Percentiles rank a stretch among this genome's conserved stretches.
phyloP scores from a whole-genome alignment of 2,113 vertebrate genomes.

The Tonatia bakeri region DNA sequence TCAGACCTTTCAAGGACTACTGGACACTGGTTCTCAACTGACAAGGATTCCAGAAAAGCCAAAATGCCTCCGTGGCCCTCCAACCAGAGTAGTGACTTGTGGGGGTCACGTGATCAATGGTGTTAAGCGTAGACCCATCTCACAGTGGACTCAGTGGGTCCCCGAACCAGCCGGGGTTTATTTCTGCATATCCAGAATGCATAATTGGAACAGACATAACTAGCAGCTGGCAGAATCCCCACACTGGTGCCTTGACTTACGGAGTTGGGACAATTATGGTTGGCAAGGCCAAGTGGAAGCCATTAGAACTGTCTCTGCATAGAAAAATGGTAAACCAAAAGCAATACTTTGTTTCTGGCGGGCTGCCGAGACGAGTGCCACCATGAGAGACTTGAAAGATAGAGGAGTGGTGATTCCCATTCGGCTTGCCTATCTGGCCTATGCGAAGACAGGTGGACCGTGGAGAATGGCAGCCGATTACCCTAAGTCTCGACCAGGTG shows the following conservation, averaged over 20 bases:
- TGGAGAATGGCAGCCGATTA: neutral
- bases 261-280: neutral
- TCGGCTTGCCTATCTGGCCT: rapidly evolving
- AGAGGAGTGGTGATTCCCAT: neutral
- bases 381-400: neutral
- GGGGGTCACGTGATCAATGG: neutral
- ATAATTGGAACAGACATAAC: neutral
- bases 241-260: neutral
- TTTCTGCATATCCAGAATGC: neutral
- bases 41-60: neutral
- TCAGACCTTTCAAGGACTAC: neutral
- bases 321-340: neutral
- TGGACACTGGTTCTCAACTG: neutral
- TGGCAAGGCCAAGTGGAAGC: neutral
- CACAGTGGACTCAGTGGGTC: neutral
- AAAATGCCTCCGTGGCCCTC: neutral
- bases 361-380: neutral
- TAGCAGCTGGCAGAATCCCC: neutral
- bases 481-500: rapidly evolving
- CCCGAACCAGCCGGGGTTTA: neutral
- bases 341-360: neutral
- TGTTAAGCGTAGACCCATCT: neutral
- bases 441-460: neutral
- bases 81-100: neutral
- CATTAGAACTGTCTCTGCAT: neutral